Conservation (phyloP, 1,140 invertebrate genomes). For the Brachionus calyciflorus region DNA sequence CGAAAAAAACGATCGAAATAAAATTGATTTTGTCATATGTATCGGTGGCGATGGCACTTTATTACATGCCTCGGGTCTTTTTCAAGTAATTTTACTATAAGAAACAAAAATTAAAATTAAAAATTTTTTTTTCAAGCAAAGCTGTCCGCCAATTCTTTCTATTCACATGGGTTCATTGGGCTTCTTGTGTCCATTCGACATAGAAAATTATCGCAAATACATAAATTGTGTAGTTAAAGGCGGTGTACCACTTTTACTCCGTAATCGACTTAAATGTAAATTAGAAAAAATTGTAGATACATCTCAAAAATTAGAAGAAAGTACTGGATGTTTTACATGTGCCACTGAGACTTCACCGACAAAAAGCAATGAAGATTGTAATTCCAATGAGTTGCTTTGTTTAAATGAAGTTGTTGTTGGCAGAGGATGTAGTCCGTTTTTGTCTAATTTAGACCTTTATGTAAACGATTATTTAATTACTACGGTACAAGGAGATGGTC, state of each 20-base stretch:
- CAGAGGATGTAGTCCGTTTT: slow-evolving; percentile 84
- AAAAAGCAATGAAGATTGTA: not conserved
- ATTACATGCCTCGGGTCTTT: slow-evolving; percentile 86
- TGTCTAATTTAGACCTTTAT: slow-evolving; percentile 91
- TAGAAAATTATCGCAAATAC: slow-evolving; percentile 31
- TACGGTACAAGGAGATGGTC: slow-evolving; percentile 88
- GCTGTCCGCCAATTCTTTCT: slow-evolving; percentile 44
- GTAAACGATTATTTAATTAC: slow-evolving; percentile 92
- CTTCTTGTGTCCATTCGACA: slow-evolving; percentile 43
- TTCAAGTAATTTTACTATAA: slow-evolving; percentile 64
- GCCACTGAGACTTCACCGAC: not conserved
- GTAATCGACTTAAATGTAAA: slow-evolving; percentile 39
- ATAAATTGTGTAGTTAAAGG: slow-evolving; percentile 41
- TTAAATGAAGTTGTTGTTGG: slow-evolving; percentile 95
- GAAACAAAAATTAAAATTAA: not conserved
- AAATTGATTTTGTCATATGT: slow-evolving; percentile 87
- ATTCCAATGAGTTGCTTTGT: slow-evolving; percentile 53
- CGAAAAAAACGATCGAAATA: slow-evolving; percentile 5
- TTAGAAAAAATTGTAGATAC: slow-evolving; percentile 2
- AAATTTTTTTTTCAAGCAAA: not conserved
- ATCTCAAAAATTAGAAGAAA: not conserved
- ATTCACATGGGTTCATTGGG: slow-evolving; percentile 44
- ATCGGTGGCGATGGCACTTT: slow-evolving; percentile 93
- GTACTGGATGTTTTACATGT: not conserved
- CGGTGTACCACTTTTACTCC: slow-evolving; percentile 19